Conservation (phyloP, 2,797 vertebrate genomes). For the Psittacula derbiana region DNA sequence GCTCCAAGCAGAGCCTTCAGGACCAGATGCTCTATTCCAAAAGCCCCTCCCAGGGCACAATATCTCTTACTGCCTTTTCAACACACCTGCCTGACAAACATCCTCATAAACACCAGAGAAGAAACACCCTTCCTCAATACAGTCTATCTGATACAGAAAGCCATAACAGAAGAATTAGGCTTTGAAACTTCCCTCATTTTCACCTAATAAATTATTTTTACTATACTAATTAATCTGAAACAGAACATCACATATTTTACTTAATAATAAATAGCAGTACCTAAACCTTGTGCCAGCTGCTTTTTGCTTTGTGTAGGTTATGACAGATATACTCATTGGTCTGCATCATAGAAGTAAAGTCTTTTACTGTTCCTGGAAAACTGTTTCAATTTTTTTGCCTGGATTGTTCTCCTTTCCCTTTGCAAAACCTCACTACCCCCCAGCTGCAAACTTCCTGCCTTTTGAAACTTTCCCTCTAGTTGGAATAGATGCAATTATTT, state of each 20-base stretch:
- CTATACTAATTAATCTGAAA: background rate
- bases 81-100: background rate
- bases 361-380: background rate
- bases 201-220: background rate
- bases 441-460: background rate
- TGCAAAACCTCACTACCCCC: background rate
- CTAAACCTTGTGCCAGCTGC: background rate
- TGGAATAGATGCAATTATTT: conserved; percentile 14
- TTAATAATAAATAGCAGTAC: background rate
- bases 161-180: background rate
- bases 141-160: background rate
- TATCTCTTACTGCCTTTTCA: background rate
- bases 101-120: background rate
- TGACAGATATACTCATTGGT: background rate
- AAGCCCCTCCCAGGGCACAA: background rate
- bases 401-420: background rate
- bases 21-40: background rate
- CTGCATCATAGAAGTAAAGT: background rate
- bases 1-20: background rate
- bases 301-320: background rate
- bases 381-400: background rate
- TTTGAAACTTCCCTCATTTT: background rate
- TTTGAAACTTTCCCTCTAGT: background rate
- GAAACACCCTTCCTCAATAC: background rate
- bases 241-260: background rate